These are phyloP conservation scores for Kryptopterus vitreolus DNA, from an alignment of 2,797 vertebrate genomes.

Conservation along the genomic window DNA sequence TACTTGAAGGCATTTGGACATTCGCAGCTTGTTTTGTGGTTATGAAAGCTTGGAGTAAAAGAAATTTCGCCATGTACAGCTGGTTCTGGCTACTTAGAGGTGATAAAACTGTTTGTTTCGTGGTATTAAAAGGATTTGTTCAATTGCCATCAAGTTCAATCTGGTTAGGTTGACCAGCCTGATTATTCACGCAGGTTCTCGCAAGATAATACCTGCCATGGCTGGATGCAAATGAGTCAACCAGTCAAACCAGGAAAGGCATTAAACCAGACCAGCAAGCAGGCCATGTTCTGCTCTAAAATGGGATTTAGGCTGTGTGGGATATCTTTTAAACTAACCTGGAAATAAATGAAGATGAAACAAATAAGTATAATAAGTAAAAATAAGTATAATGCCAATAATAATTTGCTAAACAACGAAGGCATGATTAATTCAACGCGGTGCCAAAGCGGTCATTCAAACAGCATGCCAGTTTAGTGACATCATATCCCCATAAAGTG, in stretches of 20 bases:
- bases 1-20: no score
- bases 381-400: neutral
- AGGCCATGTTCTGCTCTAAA: neutral
- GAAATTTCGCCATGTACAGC: neutral
- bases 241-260: neutral
- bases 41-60: no score
- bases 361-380: neutral
- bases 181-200: neutral
- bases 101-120: neutral
- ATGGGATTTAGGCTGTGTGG: neutral
- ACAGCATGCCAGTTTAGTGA: constrained; percentile 8
- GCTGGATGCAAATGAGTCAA: neutral
- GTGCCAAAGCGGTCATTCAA: neutral
- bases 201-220: neutral
- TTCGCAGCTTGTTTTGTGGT: no score
- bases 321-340: neutral
- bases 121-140: neutral
- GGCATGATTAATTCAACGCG: neutral
- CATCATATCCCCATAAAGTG: constrained; percentile 43
- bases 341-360: neutral
- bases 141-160: neutral
- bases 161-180: neutral
- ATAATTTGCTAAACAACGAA: neutral
- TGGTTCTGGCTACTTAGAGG: neutral
- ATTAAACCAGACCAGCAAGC: neutral